Percentiles rank a stretch among this genome's conserved stretches.
phyloP scores from a whole-genome alignment of 2,113 vertebrate species.

The Callocephalon fimbriatum region DNA sequence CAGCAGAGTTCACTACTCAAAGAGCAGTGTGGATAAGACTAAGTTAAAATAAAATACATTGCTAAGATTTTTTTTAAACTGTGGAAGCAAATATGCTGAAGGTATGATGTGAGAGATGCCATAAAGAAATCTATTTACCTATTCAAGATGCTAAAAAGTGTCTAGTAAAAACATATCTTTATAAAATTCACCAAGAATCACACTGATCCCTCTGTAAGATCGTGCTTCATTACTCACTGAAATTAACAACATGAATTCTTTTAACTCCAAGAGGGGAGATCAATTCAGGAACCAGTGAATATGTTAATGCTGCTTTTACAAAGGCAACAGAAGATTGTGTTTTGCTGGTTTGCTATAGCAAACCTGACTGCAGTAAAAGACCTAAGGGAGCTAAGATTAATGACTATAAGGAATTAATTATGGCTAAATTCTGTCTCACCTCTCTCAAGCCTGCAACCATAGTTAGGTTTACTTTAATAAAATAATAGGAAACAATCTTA shows the following conservation, averaged over 20 bases:
- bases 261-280: background rate
- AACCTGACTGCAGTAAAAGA: background rate
- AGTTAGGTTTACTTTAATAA: constrained; percentile 5
- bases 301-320: background rate
- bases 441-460: background rate
- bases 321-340: background rate
- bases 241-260: background rate
- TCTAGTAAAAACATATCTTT: background rate
- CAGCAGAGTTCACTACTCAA: background rate
- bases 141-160: background rate
- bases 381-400: background rate
- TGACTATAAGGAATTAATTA: constrained; percentile 6
- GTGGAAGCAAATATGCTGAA: background rate
- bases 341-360: background rate
- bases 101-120: accelerated
- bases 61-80: background rate
- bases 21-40: background rate
- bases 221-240: background rate
- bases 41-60: background rate
- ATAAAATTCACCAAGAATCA: background rate
- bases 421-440: background rate
- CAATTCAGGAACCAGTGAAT: background rate
- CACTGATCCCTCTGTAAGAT: background rate
- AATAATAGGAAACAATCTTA: background rate
- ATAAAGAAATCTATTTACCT: background rate